phyloP scores from a whole-genome alignment of 2,113 vertebrate species.

The Mesoclemmys tuberculata region DNA sequence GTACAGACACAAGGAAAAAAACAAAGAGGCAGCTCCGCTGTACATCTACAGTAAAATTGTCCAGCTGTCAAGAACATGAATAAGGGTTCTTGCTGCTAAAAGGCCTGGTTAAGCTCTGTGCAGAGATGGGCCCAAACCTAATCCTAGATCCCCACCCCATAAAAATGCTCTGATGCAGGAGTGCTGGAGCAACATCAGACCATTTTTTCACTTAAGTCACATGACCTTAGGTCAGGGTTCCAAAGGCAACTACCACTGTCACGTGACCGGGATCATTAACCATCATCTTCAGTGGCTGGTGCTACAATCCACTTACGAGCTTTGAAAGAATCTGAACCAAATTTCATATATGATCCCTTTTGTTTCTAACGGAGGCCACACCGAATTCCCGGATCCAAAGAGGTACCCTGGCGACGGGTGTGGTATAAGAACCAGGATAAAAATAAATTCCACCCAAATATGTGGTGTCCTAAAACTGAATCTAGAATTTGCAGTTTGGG shows the following conservation, averaged over 20 bases:
- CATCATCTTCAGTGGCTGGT: background rate
- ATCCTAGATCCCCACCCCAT: accelerated
- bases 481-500: background rate
- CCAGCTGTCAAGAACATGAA: accelerated
- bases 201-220: background rate
- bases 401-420: background rate
- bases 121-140: background rate
- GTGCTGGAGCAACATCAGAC: background rate
- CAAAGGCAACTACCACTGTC: background rate
- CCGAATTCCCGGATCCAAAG: background rate
- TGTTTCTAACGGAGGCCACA: background rate
- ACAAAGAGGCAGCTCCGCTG: background rate
- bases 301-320: background rate
- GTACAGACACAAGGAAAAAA: accelerated
- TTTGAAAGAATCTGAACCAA: background rate
- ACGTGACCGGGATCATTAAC: background rate
- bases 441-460: background rate
- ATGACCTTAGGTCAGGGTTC: background rate
- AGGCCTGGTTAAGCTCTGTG: background rate
- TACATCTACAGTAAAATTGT: background rate
- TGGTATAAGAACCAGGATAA: background rate
- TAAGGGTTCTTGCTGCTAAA: background rate
- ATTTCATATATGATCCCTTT: background rate
- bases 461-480: background rate
- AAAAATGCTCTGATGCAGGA: background rate